Conservation (phyloP, 2,113 vertebrate species). For the Salvator merianae region DNA sequence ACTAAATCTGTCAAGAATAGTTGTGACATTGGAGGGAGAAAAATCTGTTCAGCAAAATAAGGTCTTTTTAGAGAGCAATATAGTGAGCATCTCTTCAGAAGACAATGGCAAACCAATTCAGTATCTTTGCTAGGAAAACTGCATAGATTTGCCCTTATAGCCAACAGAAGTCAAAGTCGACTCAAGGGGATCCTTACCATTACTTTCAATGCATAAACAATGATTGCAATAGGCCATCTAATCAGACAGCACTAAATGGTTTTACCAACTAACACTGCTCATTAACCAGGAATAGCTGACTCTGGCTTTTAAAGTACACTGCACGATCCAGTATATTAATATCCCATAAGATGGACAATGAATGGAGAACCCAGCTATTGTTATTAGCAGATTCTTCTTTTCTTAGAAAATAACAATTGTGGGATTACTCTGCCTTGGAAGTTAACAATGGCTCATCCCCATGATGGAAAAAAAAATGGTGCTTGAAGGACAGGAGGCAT, state of each 20-base stretch:
- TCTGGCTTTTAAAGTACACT: background rate
- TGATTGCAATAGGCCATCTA: background rate
- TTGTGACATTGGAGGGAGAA: background rate
- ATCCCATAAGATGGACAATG: background rate
- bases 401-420: too few species aligned
- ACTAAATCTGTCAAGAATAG: background rate
- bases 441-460: too few species aligned
- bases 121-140: too few species aligned
- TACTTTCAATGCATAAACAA: background rate
- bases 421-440: too few species aligned
- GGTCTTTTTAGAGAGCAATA: background rate
- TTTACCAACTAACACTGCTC: background rate
- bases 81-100: background rate
- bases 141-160: too few species aligned
- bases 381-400: too few species aligned
- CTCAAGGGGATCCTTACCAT: too few species aligned
- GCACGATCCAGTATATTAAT: background rate
- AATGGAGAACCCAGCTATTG: background rate
- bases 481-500: too few species aligned
- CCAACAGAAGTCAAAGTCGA: too few species aligned
- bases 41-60: background rate
- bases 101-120: too few species aligned
- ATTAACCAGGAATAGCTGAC: background rate
- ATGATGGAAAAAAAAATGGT: too few species aligned
- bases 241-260: background rate